Conservation (phyloP, 1,140 invertebrate species). For the Monomorium pharaonis region DNA sequence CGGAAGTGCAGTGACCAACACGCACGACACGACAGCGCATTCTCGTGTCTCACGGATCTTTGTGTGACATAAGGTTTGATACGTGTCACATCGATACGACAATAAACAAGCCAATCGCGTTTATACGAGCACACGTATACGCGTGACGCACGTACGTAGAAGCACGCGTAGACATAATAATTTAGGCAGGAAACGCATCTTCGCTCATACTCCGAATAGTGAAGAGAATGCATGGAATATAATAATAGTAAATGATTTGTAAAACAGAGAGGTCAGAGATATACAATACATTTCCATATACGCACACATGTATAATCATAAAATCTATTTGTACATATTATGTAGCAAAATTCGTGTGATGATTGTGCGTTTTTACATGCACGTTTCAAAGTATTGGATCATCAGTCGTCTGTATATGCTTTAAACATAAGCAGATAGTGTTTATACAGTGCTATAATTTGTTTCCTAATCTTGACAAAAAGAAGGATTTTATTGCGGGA, state of each 20-base stretch:
- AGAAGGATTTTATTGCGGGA: slow-evolving; percentile 39
- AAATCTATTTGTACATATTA: neutral
- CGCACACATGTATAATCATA: neutral
- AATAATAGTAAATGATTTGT: neutral
- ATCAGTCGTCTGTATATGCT: neutral
- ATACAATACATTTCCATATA: neutral
- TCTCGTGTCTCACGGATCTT: slow-evolving; percentile 39
- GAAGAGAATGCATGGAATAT: slow-evolving; percentile 54
- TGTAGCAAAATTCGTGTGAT: neutral
- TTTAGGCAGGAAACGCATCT: slow-evolving; percentile 62
- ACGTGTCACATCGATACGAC: slow-evolving; percentile 54
- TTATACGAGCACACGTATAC: slow-evolving; percentile 38
- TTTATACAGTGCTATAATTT: neutral
- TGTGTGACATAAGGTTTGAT: slow-evolving; percentile 58
- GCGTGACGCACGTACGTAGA: slow-evolving; percentile 13
- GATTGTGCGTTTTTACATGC: neutral
- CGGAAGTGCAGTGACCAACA: slow-evolving; percentile 65
- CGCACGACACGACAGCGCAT: slow-evolving; percentile 29
- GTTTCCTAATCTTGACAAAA: slow-evolving; percentile 43
- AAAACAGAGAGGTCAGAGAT: neutral
- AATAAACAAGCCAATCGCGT: slow-evolving; percentile 60
- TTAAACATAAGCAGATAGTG: neutral
- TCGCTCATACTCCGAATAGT: slow-evolving; percentile 16
- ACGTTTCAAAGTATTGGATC: neutral
- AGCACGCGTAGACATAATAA: slow-evolving; percentile 15